A percentile compares a stretch with the other conserved stretches of the same genome.
Conservation (phyloP, 2,113 vertebrate species). For the human region DNA sequence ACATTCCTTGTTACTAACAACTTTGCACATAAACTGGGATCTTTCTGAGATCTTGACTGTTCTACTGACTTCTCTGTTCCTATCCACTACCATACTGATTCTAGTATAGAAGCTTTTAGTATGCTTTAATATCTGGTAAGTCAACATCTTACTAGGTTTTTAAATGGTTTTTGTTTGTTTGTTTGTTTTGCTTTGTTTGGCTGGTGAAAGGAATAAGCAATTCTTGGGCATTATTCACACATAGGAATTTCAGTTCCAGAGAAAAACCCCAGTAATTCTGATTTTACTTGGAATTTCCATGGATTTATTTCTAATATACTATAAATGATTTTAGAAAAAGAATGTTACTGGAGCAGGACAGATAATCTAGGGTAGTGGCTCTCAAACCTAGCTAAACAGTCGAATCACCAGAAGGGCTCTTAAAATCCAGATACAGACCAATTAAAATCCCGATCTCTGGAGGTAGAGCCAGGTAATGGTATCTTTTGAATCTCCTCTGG, state of each 20-base stretch:
- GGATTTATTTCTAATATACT: neutral
- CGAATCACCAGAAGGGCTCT: neutral
- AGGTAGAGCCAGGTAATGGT: too few species aligned
- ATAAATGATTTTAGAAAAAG: neutral
- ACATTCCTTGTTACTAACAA: neutral
- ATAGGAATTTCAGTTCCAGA: neutral
- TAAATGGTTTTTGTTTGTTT: neutral
- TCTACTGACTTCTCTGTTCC: neutral
- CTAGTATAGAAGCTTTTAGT: neutral
- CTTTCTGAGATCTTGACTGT: neutral
- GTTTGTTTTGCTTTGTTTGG: neutral
- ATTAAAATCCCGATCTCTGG: neutral
- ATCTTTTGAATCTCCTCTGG: neutral
- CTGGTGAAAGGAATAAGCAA: neutral
- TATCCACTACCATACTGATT: neutral
- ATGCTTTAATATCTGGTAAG: neutral
- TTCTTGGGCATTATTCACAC: neutral
- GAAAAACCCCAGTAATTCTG: neutral
- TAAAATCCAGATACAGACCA: neutral
- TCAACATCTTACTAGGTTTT: too few species aligned
- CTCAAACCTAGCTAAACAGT: neutral
- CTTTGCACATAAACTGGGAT: neutral
- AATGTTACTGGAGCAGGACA: neutral
- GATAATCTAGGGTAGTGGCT: neutral
- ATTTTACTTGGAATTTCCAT: neutral